Percentiles rank a stretch among this genome's conserved stretches.
Evolutionary conservation across 2,888 invertebrate genomes (phyloP).

Genomic region (Lycocerus yunnanus): DNA sequence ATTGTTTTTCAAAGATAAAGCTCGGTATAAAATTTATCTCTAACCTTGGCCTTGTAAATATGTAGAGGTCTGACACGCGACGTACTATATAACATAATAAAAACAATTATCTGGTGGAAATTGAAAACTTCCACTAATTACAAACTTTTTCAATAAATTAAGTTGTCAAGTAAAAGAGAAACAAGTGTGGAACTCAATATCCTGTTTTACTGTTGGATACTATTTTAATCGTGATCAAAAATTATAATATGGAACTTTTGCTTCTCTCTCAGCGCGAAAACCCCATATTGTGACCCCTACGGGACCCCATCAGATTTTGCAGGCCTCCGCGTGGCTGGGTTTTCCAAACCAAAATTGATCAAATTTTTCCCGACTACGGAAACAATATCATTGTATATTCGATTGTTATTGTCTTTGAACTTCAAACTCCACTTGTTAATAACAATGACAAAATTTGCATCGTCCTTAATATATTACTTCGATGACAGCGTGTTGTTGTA

Average conservation of each 20-base stretch:
- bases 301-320: too few relatives aligned
- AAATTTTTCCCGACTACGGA: background rate
- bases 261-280: too few relatives aligned
- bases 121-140: background rate
- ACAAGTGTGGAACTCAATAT: too few relatives aligned
- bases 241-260: too few relatives aligned
- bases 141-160: background rate
- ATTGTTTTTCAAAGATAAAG: background rate
- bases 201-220: too few relatives aligned
- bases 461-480: background rate
- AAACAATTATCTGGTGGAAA: conserved; percentile 6
- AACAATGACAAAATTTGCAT: background rate
- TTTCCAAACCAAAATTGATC: too few relatives aligned
- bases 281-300: too few relatives aligned
- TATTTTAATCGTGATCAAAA: too few relatives aligned
- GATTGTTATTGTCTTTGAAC: background rate
- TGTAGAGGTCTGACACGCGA: conserved; percentile 33
- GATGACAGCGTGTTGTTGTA: background rate
- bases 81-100: conserved; percentile 10
- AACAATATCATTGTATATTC: background rate
- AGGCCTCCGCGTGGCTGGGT: too few relatives aligned
- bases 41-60: conserved; percentile 38
- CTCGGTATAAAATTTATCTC: conserved; percentile 23
- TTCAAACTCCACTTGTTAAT: background rate
- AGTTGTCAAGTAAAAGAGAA: too few relatives aligned